Conservation (phyloP, 2,888 invertebrate genomes). For the Drosophila hamatofila region DNA sequence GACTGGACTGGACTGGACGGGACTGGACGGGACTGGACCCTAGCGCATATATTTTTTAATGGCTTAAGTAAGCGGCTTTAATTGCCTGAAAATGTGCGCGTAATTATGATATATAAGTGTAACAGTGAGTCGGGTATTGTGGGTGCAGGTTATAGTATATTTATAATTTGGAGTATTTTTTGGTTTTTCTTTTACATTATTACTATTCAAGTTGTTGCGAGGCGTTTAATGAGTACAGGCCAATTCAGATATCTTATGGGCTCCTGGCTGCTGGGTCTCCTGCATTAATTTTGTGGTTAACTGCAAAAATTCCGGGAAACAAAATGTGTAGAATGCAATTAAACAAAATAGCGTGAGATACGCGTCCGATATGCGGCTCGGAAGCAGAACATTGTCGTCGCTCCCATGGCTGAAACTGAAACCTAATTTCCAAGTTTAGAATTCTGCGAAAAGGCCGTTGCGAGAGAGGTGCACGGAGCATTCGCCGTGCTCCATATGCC, state of each 20-base stretch:
- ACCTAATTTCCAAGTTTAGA: slow-evolving; percentile 82
- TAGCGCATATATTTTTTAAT: slow-evolving; percentile 35
- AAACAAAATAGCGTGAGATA: slow-evolving; percentile 82
- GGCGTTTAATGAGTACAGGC: slow-evolving; percentile 55
- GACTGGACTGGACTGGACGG: neutral
- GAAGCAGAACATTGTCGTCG: slow-evolving; percentile 67
- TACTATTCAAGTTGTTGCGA: slow-evolving; percentile 36
- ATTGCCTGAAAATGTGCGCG: slow-evolving; percentile 68
- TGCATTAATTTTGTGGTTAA: slow-evolving; percentile 77
- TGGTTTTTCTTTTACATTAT: slow-evolving; percentile 19
- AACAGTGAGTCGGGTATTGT: slow-evolving; percentile 13
- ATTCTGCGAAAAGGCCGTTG: slow-evolving; percentile 75
- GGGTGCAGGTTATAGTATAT: slow-evolving; percentile 42
- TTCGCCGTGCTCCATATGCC: slow-evolving; percentile 19
- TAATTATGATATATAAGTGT: slow-evolving; percentile 61
- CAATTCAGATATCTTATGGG: slow-evolving; percentile 12
- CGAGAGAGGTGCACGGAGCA: slow-evolving; percentile 38
- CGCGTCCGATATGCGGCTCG: slow-evolving; percentile 69
- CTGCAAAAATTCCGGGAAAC: slow-evolving; percentile 71
- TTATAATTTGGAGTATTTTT: slow-evolving; percentile 35
- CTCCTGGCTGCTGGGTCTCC: slow-evolving; percentile 14
- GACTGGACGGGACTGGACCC: neutral
- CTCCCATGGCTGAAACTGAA: slow-evolving; percentile 55
- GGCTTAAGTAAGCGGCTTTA: slow-evolving; percentile 53
- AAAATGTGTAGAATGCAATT: slow-evolving; percentile 78